phyloP scores from a whole-genome alignment of 2,888 invertebrate species.

The Apodemia mormo region DNA sequence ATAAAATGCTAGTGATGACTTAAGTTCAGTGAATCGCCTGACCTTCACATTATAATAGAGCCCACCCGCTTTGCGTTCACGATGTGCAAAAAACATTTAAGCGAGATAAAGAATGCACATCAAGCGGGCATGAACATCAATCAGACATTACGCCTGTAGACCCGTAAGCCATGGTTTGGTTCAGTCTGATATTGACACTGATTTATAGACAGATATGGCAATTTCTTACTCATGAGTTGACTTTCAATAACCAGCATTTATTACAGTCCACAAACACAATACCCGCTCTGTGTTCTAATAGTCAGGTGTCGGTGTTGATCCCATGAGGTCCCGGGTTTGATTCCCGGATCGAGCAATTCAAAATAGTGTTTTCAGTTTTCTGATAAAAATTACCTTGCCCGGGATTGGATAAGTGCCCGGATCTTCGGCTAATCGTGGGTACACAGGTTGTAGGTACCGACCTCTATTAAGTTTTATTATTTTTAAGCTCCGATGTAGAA shows the following conservation, averaged over 20 bases:
- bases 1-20: not conserved
- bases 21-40: constrained; percentile 3
- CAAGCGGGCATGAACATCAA: constrained; percentile 5
- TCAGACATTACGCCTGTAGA: constrained; percentile 6
- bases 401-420: too few relatives aligned
- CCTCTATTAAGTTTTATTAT: too few relatives aligned
- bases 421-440: too few relatives aligned
- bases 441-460: too few relatives aligned
- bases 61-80: constrained; percentile 5
- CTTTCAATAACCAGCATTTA: not conserved
- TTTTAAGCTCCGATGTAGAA: too few relatives aligned
- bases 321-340: too few relatives aligned
- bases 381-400: too few relatives aligned
- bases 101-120: constrained; percentile 9
- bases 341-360: too few relatives aligned
- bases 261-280: not conserved
- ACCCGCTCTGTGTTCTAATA: too few relatives aligned
- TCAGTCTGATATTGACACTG: constrained; percentile 1
- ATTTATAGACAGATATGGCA: not conserved
- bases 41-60: constrained; percentile 9
- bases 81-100: constrained; percentile 10
- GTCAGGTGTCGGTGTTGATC: too few relatives aligned
- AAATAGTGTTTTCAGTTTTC: too few relatives aligned
- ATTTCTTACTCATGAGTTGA: constrained; percentile 3
- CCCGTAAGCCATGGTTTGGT: not conserved